A percentile compares a stretch with the other conserved stretches of the same genome.
These are phyloP conservation scores for Heterodera schachtii DNA, from an alignment of 1,140 invertebrate species.

Conservation along the genomic window DNA sequence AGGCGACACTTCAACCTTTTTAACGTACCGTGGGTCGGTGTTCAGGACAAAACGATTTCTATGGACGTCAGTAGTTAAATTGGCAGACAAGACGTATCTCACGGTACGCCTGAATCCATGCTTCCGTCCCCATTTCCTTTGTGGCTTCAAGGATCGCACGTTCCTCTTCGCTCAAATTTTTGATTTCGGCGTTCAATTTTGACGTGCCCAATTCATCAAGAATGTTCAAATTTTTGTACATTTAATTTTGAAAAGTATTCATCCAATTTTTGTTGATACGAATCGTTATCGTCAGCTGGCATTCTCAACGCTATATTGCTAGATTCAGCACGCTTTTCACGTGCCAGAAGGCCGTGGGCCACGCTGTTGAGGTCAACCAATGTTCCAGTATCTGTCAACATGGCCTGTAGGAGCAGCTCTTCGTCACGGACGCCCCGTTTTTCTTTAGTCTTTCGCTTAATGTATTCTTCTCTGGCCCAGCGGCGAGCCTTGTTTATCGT, in stretches of 20 bases:
- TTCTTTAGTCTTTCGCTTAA: not conserved
- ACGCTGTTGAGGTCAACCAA: too few relatives aligned
- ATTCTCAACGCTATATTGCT: too few relatives aligned
- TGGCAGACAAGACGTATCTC: not conserved
- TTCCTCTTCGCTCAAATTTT: not conserved
- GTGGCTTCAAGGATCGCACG: not conserved
- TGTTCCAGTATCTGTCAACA: too few relatives aligned
- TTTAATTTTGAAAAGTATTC: not conserved
- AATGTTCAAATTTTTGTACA: too few relatives aligned
- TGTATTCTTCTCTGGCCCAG: not conserved
- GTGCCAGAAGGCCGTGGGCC: too few relatives aligned
- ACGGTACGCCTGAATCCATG: constrained; percentile 4
- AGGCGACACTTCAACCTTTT: not conserved
- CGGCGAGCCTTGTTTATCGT: not conserved
- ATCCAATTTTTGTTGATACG: not conserved
- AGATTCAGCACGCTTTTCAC: too few relatives aligned
- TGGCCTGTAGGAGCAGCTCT: too few relatives aligned
- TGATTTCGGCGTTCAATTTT: not conserved
- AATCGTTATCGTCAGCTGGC: not conserved
- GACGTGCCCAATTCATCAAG: too few relatives aligned
- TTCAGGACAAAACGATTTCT: constrained; percentile 1
- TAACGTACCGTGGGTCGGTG: not conserved
- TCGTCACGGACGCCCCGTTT: too few relatives aligned
- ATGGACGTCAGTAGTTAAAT: not conserved
- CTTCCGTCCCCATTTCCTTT: not conserved